Evolutionary conservation across 2,797 vertebrate species (phyloP), one percentile per base, ranked within the genome.

Genomic region (Discoglossus pictus): DNA sequence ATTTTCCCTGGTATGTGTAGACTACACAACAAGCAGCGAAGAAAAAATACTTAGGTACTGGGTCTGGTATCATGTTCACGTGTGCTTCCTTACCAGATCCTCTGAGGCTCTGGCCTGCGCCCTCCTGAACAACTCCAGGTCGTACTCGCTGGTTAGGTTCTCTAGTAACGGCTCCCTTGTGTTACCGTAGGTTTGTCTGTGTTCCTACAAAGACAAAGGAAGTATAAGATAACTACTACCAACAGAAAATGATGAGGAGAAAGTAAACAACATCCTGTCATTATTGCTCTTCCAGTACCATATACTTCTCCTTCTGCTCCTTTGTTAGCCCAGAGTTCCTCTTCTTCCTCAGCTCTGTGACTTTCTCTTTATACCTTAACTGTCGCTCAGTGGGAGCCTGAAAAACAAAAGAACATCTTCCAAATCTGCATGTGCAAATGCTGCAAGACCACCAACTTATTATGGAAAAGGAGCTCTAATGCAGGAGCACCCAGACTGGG

Each of bases 231-330:
- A n/a, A n/a, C n/a, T n/a, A n/a, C n/a, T n/a, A n/a, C n/a, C n/a
- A n/a, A n/a, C n/a, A n/a, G n/a, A n/a, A n/a, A n/a, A n/a, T n/a
- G n/a, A n/a, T n/a, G n/a, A n/a, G n/a, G n/a, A n/a, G n/a, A n/a
- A n/a, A n/a, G n/a, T n/a, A n/a, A n/a, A n/a, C n/a, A n/a, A n/a
- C n/a, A n/a, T n/a, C n/a, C n/a, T n/a, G n/a, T n/a, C n/a, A n/a
- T n/a, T n/a, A n/a, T n/a, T n/a, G n/a, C n/a, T n/a, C n/a, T n/a
- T n/a, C n/a, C n/a, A n/a, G 78, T 88, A 99, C 97, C 95, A 95
- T 95, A 23, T 97, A 96, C 75, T 98, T 99, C 79, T 99, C 97
- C 75, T 99, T 99, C 83, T 98, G 97, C 65, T 99, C 97, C 82
- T 98, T 99, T 75, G 91, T 92, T 47, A 95, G 85, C 2, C 93